phyloP scores from a whole-genome alignment of 2,113 vertebrate species.

The Nibea albiflora region DNA sequence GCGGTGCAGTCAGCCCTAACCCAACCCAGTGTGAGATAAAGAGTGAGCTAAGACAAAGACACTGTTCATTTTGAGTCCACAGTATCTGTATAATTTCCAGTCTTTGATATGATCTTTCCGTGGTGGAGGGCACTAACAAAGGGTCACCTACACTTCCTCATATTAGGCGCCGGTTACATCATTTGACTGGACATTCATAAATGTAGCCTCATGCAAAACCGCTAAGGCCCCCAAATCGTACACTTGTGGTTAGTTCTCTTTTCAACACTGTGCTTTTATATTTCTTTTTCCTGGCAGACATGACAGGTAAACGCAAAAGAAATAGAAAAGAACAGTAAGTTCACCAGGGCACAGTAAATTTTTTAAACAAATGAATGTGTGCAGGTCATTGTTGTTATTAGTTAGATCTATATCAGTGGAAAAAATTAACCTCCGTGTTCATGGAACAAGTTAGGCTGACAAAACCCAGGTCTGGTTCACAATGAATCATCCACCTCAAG shows the following conservation, averaged over 20 bases:
- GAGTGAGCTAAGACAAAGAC: constrained; percentile 61
- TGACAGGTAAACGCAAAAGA: constrained; percentile 22
- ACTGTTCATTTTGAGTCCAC: constrained; percentile 58
- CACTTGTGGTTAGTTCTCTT: constrained; percentile 21
- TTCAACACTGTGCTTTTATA: constrained; percentile 27
- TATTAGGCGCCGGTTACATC: constrained; percentile 64
- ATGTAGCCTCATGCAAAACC: constrained; percentile 52
- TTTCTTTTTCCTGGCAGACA: constrained; percentile 57
- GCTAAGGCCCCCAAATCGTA: constrained; percentile 39
- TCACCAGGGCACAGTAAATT: constrained; percentile 40
- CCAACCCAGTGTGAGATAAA: constrained; percentile 44
- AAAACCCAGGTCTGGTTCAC: constrained; percentile 64
- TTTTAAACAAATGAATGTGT: constrained; percentile 58
- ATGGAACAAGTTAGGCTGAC: constrained; percentile 67
- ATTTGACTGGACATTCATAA: constrained; percentile 63
- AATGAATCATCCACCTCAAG: constrained; percentile 76
- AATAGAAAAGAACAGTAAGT: constrained; percentile 30
- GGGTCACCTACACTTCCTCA: constrained; percentile 60
- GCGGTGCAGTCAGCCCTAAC: constrained; percentile 39
- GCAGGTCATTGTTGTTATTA: constrained; percentile 54
- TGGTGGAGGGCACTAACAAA: constrained; percentile 52
- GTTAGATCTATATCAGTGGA: constrained; percentile 66
- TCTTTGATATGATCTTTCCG: constrained; percentile 71
- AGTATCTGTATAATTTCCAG: constrained; percentile 47
- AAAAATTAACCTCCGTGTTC: constrained; percentile 69